A percentile compares a stretch with the other conserved stretches of the same genome.
Conservation (phyloP, 2,888 invertebrate genomes). For the Microctonus brassicae region DNA sequence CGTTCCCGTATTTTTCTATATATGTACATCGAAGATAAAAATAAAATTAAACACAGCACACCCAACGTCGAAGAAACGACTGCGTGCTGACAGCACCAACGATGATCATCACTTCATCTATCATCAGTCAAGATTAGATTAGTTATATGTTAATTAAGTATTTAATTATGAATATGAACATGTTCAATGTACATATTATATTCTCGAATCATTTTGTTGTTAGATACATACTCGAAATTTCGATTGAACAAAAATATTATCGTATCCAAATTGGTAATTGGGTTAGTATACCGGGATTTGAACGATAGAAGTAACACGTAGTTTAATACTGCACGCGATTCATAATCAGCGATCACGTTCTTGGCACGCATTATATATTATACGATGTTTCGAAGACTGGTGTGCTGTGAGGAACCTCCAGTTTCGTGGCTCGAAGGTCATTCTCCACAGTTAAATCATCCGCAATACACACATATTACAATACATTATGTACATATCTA, state of each 20-base stretch:
- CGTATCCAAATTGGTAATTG: not conserved
- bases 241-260: not conserved
- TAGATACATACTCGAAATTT: not conserved
- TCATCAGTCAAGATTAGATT: slow-evolving; percentile 26
- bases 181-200: not conserved
- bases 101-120: not conserved
- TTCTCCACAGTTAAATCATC: not conserved
- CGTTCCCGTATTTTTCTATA: not conserved
- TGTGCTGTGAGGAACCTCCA: too few relatives aligned
- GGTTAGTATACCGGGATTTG: too few relatives aligned
- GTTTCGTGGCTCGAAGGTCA: not conserved
- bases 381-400: not conserved
- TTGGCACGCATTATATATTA: not conserved
- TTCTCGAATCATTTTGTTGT: not conserved
- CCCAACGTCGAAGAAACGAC: not conserved
- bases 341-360: not conserved
- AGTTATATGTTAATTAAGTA: not conserved
- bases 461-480: not conserved
- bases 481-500: not conserved
- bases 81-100: not conserved
- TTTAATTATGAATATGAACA: not conserved
- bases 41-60: not conserved
- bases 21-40: not conserved
- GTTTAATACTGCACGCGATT: not conserved
- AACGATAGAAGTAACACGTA: too few relatives aligned